Evolutionary conservation across 2,797 vertebrate species (phyloP).

Genomic region (Pseudocheirus occidentalis): DNA sequence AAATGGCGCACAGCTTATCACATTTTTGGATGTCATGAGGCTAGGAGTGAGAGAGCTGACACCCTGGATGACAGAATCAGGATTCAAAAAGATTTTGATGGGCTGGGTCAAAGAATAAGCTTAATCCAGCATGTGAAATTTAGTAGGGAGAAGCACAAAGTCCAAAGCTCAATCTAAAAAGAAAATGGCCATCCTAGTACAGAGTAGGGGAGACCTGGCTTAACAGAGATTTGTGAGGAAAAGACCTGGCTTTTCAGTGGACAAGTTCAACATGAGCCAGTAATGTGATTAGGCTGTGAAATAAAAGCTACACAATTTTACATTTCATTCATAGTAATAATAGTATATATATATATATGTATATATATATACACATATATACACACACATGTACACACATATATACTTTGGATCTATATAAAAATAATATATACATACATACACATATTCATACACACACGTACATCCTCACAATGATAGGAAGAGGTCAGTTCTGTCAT

Average conservation of each 20-base stretch:
- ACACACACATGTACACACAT: too few species aligned
- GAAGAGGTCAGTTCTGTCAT: not conserved
- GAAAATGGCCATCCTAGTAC: not conserved
- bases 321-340: not conserved
- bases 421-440: too few species aligned
- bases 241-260: not conserved
- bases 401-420: too few species aligned
- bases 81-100: not conserved
- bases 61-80: not conserved
- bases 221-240: not conserved
- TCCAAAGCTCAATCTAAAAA: not conserved
- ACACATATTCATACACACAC: too few species aligned
- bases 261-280: not conserved
- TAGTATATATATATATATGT: not conserved
- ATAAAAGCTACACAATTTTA: not conserved
- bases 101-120: not conserved
- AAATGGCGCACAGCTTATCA: not conserved
- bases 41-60: not conserved
- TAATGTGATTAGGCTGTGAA: not conserved
- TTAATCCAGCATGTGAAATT: not conserved
- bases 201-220: not conserved
- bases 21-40: not conserved
- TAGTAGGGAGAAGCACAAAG: not conserved
- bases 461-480: not conserved
- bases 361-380: too few species aligned